Evolutionary conservation across 1,140 invertebrate species (phyloP), one percentile per base, ranked within the genome.

Genomic region (Hylaeus volcanicus): DNA sequence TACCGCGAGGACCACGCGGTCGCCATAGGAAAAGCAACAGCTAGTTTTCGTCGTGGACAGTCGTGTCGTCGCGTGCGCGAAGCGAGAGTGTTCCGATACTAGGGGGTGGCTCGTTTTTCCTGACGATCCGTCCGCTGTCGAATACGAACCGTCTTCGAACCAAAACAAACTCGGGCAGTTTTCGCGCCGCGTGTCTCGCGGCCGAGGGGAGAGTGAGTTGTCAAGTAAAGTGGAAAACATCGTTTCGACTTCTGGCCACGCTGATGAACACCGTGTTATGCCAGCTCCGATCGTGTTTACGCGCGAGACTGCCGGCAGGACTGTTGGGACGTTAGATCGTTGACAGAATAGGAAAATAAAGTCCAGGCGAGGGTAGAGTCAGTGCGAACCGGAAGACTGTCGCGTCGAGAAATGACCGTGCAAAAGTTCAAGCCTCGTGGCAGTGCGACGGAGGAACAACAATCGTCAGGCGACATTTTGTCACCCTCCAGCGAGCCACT

Each of bases 391-490:
- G 84, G 71, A 53, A 56, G 51, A 70, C 68, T 60, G 15, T 56
- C 74, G 78, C 41, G 60, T 37, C 63, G 58, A 80, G 84, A 85
- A 48, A 93, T 93, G 93, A 93, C 93, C 81, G 93, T 93, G 71
- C 92, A 93, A 79, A 92, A 93, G 88, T 91, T 92, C 77, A 93
- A 93, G 71, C 88, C 91, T 70, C 92, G 92, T 15, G 89, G 89
- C 81, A 87, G 77, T 60, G 81, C 65, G 39, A 63, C 80, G 69
- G 88, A 85, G 65, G 92, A 93, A 75, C 90, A 91, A 81, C 90
- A 92, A 26, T 26, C 26, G 66, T 75, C 88, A 41, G 70, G 88
- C 43, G 92, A 93, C 79, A 92, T 93, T 69, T 87, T 93, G 45
- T 89, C 89, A n/a, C 86, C 91, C 6, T 75, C 82, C 37, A 78